Percentiles rank a stretch among this genome's conserved stretches.
Evolutionary conservation across 2,888 invertebrate species (phyloP).

Genomic region (Lomographa bimaculata): DNA sequence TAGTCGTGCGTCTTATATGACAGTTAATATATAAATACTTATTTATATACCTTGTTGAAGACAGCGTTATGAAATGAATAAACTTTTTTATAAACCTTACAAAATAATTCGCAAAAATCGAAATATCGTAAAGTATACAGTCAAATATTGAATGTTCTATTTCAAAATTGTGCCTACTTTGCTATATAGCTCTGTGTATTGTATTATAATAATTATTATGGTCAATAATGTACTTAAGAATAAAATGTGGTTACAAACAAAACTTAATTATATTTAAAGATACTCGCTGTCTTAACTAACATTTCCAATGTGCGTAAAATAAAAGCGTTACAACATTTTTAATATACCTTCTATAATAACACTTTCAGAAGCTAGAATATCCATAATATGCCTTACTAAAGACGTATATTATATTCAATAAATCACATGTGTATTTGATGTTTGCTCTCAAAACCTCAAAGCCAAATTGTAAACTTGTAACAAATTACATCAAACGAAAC

Average conservation of each 20-base stretch:
- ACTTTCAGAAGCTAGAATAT: constrained; percentile 28
- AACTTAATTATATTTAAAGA: constrained; percentile 19
- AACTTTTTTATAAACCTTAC: constrained; percentile 50
- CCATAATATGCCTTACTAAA: too few species aligned
- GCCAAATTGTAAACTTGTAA: too few species aligned
- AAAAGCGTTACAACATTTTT: constrained; percentile 43
- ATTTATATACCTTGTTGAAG: constrained; percentile 77
- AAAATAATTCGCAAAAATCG: constrained; percentile 64
- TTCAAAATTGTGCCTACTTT: too few species aligned
- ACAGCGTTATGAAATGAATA: constrained; percentile 42
- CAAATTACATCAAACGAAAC: too few species aligned
- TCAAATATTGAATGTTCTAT: too few species aligned
- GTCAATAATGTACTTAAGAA: constrained; percentile 34
- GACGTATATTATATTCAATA: too few species aligned
- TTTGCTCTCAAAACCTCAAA: too few species aligned
- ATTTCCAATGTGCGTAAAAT: constrained; percentile 38
- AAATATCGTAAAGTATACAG: constrained; percentile 71
- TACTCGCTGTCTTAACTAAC: constrained; percentile 38
- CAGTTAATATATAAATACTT: constrained; percentile 71
- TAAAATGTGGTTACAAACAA: constrained; percentile 32
- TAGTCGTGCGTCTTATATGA: constrained; percentile 63
- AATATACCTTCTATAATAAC: constrained; percentile 37
- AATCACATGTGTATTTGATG: too few species aligned
- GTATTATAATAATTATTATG: too few species aligned
- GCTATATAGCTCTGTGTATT: too few species aligned